A percentile compares a stretch with the other conserved stretches of the same genome.
Evolutionary conservation across 1,140 invertebrate genomes (phyloP).

Genomic region (Alviniconcha marisindica): DNA sequence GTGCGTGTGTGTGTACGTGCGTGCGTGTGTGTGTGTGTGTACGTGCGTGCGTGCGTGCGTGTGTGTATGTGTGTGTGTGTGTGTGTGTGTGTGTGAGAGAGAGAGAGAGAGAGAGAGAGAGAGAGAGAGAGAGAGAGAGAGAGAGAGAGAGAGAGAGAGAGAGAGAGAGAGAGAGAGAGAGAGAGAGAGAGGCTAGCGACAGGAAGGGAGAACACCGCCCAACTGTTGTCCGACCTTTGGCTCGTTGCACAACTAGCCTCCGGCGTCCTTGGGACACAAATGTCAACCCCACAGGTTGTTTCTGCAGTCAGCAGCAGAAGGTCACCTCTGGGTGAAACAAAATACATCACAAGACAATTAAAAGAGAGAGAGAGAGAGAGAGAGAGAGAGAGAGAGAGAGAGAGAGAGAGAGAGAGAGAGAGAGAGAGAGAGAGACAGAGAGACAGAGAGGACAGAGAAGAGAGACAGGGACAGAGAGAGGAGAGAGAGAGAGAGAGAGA

Average conservation of each 20-base stretch:
- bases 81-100: slow-evolving; percentile 7
- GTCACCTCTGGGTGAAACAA: too few species aligned
- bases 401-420: slow-evolving; percentile 2
- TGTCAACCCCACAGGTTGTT: too few species aligned
- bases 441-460: neutral
- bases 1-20: slow-evolving; percentile 1
- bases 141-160: neutral
- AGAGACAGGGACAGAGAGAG: neutral
- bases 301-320: too few species aligned
- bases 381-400: neutral
- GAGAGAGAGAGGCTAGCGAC: neutral
- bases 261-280: too few species aligned
- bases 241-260: too few species aligned
- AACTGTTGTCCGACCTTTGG: too few species aligned
- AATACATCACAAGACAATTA: too few species aligned
- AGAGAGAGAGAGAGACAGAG: slow-evolving; percentile 11
- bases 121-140: too few species aligned
- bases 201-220: too few species aligned
- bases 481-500: neutral
- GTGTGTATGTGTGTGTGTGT: neutral
- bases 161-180: neutral
- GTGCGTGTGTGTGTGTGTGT: slow-evolving; percentile 24
- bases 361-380: too few species aligned
- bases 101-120: neutral
- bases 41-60: neutral